Conservation (phyloP, 2,888 invertebrate species). For the Pseudococcus viburni region DNA sequence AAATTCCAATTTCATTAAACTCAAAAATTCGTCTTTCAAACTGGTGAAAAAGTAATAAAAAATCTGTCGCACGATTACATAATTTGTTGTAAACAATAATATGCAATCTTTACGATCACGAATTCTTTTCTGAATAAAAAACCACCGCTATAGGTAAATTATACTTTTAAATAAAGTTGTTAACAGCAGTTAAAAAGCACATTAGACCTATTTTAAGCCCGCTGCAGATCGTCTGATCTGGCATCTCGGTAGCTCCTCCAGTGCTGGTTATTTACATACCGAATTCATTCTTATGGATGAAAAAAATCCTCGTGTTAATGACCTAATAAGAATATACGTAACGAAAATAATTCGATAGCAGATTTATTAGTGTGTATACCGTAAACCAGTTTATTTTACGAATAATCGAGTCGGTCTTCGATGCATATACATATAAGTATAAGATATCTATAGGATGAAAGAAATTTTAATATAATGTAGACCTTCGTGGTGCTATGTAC, state of each 20-base stretch:
- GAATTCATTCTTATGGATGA: background rate
- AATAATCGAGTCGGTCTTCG: constrained; percentile 30
- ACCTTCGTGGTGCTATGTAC: constrained; percentile 30
- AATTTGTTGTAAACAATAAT: no score
- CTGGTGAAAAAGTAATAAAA: no score
- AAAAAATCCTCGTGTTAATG: constrained; percentile 16
- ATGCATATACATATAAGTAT: background rate
- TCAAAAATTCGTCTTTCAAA: no score
- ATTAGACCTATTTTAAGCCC: no score
- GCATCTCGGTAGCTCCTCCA: background rate
- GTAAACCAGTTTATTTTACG: constrained; percentile 52
- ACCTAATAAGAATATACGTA: constrained; percentile 53
- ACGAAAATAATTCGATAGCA: constrained; percentile 41
- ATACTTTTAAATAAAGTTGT: no score
- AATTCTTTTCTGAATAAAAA: no score
- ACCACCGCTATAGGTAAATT: no score
- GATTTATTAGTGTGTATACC: constrained; percentile 29
- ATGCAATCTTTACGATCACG: no score
- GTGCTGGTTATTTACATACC: background rate
- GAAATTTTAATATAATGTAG: constrained; percentile 46
- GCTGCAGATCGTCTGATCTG: no score
- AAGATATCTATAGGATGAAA: constrained; percentile 7
- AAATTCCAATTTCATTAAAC: no score
- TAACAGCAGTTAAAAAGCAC: no score
- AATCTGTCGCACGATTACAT: no score